These are phyloP conservation scores for Rhipidura dahli DNA, from an alignment of 2,113 vertebrate species.

Conservation along the genomic window DNA sequence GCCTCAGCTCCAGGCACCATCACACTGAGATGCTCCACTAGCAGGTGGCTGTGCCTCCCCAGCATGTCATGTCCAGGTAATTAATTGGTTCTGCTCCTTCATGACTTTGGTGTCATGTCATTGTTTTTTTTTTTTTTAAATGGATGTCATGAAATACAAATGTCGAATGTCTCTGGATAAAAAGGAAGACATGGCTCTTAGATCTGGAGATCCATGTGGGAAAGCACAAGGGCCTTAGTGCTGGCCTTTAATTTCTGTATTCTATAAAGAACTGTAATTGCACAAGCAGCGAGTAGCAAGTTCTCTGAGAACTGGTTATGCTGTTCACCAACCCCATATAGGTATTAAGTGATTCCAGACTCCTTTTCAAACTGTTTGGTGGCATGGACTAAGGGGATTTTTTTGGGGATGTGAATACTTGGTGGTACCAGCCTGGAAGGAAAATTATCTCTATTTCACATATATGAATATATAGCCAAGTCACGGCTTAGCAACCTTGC, in stretches of 20 bases:
- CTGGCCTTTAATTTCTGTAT: not conserved
- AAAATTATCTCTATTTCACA: not conserved
- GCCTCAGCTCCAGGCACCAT: rapidly evolving
- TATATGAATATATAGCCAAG: not conserved
- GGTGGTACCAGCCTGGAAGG: not conserved
- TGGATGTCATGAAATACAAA: not conserved
- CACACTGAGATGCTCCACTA: rapidly evolving
- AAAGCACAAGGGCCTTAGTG: not conserved
- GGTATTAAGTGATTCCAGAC: not conserved
- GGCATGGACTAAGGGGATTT: not conserved
- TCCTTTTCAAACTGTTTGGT: not conserved
- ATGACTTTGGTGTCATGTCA: not conserved
- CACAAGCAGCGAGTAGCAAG: not conserved
- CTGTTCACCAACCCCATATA: not conserved
- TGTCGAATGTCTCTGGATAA: not conserved
- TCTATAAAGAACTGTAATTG: not conserved
- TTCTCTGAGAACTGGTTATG: not conserved
- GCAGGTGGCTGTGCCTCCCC: not conserved
- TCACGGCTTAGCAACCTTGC: not conserved
- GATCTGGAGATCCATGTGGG: not conserved
- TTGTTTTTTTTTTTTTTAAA: not conserved
- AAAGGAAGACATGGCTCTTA: not conserved
- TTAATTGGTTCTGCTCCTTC: not conserved
- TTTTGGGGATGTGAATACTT: not conserved
- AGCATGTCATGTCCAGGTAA: rapidly evolving